phyloP scores from a whole-genome alignment of 2,113 vertebrate genomes.

The Brienomyrus brachyistius region DNA sequence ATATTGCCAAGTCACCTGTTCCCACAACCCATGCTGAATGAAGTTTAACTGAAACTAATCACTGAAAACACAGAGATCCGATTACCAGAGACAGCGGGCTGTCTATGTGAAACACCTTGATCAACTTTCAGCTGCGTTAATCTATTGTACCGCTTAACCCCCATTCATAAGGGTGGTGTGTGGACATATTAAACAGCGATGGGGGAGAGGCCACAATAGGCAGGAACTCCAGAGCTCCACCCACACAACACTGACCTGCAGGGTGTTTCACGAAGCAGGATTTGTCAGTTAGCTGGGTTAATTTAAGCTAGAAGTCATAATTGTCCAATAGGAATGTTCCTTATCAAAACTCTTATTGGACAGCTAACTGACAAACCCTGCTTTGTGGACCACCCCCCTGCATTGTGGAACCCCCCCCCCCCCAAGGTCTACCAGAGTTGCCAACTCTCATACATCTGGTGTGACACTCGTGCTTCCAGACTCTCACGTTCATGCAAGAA shows the following conservation, averaged over 20 bases:
- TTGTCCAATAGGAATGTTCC: background rate
- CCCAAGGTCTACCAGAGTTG: background rate
- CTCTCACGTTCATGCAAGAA: background rate
- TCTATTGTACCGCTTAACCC: background rate
- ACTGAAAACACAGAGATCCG: background rate
- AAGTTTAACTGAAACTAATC: background rate
- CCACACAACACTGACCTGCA: background rate
- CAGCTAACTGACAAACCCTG: background rate
- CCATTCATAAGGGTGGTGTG: background rate
- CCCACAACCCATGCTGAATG: background rate
- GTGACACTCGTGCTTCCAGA: background rate
- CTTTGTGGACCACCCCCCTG: background rate
- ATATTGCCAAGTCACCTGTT: background rate
- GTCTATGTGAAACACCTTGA: background rate
- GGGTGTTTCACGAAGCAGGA: background rate
- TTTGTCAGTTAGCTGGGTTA: background rate
- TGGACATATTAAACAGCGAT: background rate
- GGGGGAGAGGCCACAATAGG: background rate
- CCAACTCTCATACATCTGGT: background rate
- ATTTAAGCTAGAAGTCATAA: background rate
- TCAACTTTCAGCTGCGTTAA: background rate
- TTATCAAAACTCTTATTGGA: background rate
- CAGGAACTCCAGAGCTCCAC: background rate
- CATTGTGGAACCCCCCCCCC: too few species aligned
- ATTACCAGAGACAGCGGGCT: background rate